A percentile compares a stretch with the other conserved stretches of the same genome.
Evolutionary conservation across 1,140 invertebrate species (phyloP).

Genomic region (Tetramorium simillimum): DNA sequence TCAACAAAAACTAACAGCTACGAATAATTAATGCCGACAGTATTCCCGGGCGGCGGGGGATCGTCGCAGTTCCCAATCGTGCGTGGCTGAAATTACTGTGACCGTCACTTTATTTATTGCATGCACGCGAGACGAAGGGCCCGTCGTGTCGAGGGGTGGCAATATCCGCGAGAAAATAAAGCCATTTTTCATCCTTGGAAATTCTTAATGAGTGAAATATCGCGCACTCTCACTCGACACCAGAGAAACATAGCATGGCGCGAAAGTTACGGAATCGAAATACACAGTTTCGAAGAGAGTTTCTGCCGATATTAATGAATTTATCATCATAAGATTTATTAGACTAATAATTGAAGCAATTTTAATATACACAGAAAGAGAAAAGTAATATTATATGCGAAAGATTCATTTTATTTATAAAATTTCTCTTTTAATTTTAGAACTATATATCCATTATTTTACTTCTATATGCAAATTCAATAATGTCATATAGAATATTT

Average conservation of each 20-base stretch:
- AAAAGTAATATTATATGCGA: not conserved
- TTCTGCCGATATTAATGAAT: not conserved
- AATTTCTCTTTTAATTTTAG: not conserved
- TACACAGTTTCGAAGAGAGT: not conserved
- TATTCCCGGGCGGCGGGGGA: not conserved
- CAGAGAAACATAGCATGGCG: not conserved
- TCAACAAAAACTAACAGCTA: slow-evolving; percentile 55
- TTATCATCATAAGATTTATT: not conserved
- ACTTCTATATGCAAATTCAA: not conserved
- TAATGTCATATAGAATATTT: not conserved
- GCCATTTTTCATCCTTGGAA: slow-evolving; percentile 50
- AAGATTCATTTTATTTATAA: not conserved
- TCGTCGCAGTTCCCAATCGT: slow-evolving; percentile 33
- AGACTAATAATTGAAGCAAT: not conserved
- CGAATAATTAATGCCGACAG: slow-evolving; percentile 52
- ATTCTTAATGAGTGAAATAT: slow-evolving; percentile 57
- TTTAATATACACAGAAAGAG: not conserved
- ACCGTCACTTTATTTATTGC: slow-evolving; percentile 58
- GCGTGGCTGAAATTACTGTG: slow-evolving; percentile 43
- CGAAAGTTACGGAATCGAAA: not conserved
- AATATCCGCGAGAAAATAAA: slow-evolving; percentile 33
- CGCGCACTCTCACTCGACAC: not conserved
- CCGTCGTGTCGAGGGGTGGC: slow-evolving; percentile 12
- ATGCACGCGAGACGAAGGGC: slow-evolving; percentile 29
- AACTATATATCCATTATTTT: too few species aligned